These are phyloP conservation scores for Embidobia sp. DNA, from an alignment of 2,888 invertebrate species.

Conservation along the genomic window DNA sequence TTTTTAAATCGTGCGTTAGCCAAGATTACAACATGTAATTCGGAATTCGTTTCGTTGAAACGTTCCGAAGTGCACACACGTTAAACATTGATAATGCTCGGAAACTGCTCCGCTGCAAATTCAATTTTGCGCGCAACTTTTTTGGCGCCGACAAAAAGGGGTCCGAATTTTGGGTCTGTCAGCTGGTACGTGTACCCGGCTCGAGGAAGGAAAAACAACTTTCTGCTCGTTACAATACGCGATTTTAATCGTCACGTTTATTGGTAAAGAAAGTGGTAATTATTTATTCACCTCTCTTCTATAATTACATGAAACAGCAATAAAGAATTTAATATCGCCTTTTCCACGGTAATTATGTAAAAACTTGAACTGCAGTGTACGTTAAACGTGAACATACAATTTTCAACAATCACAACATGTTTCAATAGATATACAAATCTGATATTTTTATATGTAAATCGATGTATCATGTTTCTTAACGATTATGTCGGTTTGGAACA, in stretches of 20 bases:
- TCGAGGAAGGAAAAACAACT: constrained; percentile 42
- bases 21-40: constrained; percentile 49
- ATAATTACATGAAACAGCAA: constrained; percentile 47
- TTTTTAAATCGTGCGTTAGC: constrained; percentile 58
- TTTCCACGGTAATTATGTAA: constrained; percentile 44
- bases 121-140: not conserved
- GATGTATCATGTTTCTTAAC: not conserved
- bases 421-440: constrained; percentile 58
- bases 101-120: not conserved
- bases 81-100: not conserved
- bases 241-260: constrained; percentile 58
- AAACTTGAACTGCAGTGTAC: constrained; percentile 13
- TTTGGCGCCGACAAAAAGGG: too few relatives aligned
- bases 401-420: constrained; percentile 20
- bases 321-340: constrained; percentile 58
- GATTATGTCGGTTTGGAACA: too few relatives aligned
- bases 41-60: constrained; percentile 52
- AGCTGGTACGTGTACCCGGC: not conserved
- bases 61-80: constrained; percentile 22
- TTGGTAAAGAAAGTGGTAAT: constrained; percentile 56
- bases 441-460: constrained; percentile 16
- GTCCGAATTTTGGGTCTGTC: too few relatives aligned
- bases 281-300: constrained; percentile 51
- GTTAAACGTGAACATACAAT: constrained; percentile 17
- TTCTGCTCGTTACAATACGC: constrained; percentile 58